Base-by-base conservation (phyloP, 2,888 invertebrate genomes). In the Drosophila histrio region DNA sequence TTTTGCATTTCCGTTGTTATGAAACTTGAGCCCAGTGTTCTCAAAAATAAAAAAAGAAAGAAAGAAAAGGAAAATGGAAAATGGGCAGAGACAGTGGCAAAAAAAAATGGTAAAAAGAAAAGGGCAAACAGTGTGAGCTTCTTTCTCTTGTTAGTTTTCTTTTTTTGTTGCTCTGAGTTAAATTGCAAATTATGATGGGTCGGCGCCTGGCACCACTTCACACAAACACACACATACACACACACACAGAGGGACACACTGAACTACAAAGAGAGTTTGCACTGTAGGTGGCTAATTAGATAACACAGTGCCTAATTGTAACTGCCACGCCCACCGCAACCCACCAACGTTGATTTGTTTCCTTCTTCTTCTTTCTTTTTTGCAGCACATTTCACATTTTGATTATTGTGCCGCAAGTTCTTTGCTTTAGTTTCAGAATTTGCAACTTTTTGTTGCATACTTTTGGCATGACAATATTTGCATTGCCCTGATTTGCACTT, bases 131-230 rank as follows among this genome's bases (percentile, higher is more conserved):
- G 44, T 36, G 26, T 44, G 38, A 52, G 50, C 36, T 59, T 57
- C 56, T 60, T 59, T 36, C 44, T 44, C 46, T 38, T 24, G 54
- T 54, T 72, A 53, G 54, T 47, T 71, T 38, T 19, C 21, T 67
- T 65, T 67, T 56, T 61, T 61, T 64, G 63, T 63, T 43, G 24
- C 43, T 26, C 22, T 43, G 70, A 81, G 73, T 67, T 72, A 69
- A 84, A 80, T 71, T 84, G 67, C 65, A 74, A 89, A 90, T 82
- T 87, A 84, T 89, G 89, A 89, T 89, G 77, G 76, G 85, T 74
- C 84, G 89, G 90, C 88, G 88, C 91, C 91, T 90, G 91, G 91
- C 88, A 91, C 91, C 86, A 89, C 90, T 89, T 91, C 89, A 90
- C 89, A 90, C 90, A 87, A 44, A 60, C 50, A 15, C 19, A 39